Evolutionary conservation across 2,888 invertebrate genomes (phyloP).

Genomic region (Druceiella hillmani): DNA sequence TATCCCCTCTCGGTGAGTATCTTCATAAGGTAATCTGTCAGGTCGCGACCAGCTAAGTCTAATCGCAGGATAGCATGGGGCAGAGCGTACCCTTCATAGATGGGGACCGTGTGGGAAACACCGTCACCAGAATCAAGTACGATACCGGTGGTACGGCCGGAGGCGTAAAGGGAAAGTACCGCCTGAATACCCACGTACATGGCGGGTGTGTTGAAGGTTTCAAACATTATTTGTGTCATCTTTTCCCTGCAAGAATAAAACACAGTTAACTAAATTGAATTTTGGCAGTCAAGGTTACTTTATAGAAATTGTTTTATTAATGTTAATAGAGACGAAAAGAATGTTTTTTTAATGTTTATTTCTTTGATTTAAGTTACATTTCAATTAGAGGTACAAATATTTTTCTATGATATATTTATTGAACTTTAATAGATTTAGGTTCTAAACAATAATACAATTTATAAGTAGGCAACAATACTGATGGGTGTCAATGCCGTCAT

Average conservation of each 20-base stretch:
- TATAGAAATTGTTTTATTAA: too few relatives aligned
- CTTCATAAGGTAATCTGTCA: constrained; percentile 58
- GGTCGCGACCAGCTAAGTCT: constrained; percentile 55
- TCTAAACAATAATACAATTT: too few relatives aligned
- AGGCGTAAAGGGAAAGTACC: constrained; percentile 76
- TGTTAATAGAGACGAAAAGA: too few relatives aligned
- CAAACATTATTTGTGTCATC: constrained; percentile 72
- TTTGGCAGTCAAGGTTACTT: too few relatives aligned
- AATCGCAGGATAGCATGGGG: constrained; percentile 57
- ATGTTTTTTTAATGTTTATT: too few relatives aligned
- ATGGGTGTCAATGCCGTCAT: too few relatives aligned
- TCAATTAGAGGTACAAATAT: too few relatives aligned
- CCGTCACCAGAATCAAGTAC: constrained; percentile 85
- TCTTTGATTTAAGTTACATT: too few relatives aligned
- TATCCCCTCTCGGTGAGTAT: constrained; percentile 55
- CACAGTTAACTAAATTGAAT: too few relatives aligned
- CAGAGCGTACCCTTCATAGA: constrained; percentile 80
- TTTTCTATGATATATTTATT: too few relatives aligned
- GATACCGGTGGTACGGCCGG: constrained; percentile 85
- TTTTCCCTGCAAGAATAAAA: constrained; percentile 56
- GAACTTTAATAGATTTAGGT: too few relatives aligned
- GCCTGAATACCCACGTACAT: constrained; percentile 85
- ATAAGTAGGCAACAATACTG: too few relatives aligned
- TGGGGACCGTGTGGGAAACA: constrained; percentile 83
- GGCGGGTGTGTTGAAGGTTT: constrained; percentile 62